Percentiles rank a stretch among this genome's conserved stretches.
Evolutionary conservation across 2,797 vertebrate species (phyloP).

Genomic region (Eulemur albifrons): DNA sequence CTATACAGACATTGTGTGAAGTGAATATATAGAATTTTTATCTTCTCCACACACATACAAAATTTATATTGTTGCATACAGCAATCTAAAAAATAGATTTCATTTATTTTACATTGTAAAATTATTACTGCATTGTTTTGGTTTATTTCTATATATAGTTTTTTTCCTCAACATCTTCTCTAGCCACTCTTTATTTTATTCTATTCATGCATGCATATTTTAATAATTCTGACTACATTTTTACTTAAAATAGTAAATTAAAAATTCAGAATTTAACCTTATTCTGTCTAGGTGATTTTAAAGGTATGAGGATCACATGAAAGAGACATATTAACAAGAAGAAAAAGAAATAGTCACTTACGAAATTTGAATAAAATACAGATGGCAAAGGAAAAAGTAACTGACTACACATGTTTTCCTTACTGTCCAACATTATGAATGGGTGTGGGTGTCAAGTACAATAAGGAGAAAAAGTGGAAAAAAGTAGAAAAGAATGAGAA

Average conservation of each 20-base stretch:
- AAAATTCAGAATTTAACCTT: slow-evolving; percentile 11
- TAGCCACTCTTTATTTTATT: background rate
- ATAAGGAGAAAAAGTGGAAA: background rate
- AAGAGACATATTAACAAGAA: background rate
- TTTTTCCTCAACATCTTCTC: background rate
- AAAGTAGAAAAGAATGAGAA: background rate
- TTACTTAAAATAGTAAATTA: background rate
- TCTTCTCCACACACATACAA: background rate
- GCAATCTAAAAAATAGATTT: background rate
- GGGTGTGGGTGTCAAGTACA: background rate
- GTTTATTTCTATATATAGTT: background rate
- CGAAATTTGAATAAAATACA: background rate
- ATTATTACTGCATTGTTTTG: background rate
- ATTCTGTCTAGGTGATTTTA: background rate
- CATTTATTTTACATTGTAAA: background rate
- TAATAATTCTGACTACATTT: background rate
- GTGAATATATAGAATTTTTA: background rate
- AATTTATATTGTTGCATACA: background rate
- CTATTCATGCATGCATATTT: background rate
- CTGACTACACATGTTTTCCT: background rate
- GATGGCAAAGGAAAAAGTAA: background rate
- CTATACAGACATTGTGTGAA: background rate
- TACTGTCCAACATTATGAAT: background rate
- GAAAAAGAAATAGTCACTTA: background rate
- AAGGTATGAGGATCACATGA: background rate